A percentile compares a stretch with the other conserved stretches of the same genome.
These are phyloP conservation scores for Plodia interpunctella DNA, from an alignment of 1,140 invertebrate species.

Conservation along the genomic window DNA sequence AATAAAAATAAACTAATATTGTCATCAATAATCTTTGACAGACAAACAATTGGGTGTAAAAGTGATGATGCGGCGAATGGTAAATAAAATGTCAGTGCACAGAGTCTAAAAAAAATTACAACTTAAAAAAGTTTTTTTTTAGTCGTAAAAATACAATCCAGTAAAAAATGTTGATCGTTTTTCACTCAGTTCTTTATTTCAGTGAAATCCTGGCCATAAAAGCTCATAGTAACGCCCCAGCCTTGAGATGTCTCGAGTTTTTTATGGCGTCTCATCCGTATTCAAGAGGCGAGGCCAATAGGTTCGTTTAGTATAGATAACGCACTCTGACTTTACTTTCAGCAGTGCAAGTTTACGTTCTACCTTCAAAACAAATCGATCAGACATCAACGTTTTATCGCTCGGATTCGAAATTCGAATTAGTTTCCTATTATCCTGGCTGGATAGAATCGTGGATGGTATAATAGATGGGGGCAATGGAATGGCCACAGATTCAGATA, in stretches of 20 bases:
- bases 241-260: constrained; percentile 11
- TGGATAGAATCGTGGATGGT: background rate
- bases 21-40: too few relatives aligned
- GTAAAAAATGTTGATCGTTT: too few relatives aligned
- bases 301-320: constrained; percentile 11
- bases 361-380: constrained; percentile 1
- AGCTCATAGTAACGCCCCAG: background rate
- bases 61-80: too few relatives aligned
- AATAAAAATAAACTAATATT: too few relatives aligned
- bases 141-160: background rate
- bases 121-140: background rate
- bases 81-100: too few relatives aligned
- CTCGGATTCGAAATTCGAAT: background rate
- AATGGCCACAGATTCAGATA: too few relatives aligned
- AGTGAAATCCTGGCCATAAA: background rate
- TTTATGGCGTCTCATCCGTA: constrained; percentile 3
- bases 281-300: constrained; percentile 7
- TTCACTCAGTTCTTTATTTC: too few relatives aligned
- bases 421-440: background rate
- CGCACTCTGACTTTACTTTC: constrained; percentile 10
- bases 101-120: too few relatives aligned
- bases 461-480: too few relatives aligned
- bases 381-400: constrained; percentile 1
- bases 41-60: too few relatives aligned
- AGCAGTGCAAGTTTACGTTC: constrained; percentile 4